Conservation (phyloP, 37 sponge, comb jelly and placozoan genomes). For the Amphimedon queenslandica region DNA sequence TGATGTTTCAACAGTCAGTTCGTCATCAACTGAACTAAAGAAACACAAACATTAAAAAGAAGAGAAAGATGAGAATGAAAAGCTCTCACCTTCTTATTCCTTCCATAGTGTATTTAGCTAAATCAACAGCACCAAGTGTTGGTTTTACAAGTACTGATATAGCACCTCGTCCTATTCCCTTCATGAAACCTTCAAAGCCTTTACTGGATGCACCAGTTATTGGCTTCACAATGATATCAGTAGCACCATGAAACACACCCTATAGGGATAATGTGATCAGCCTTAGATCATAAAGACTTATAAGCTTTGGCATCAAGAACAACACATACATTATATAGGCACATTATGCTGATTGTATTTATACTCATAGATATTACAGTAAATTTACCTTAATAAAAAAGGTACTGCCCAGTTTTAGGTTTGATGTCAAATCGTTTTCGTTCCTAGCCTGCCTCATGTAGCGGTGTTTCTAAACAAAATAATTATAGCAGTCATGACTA, state of each 20-base stretch:
- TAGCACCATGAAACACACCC: constrained; percentile 14
- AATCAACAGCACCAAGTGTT: constrained; percentile 41
- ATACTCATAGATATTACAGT: too few relatives aligned
- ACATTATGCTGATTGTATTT: too few relatives aligned
- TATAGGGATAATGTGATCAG: too few relatives aligned
- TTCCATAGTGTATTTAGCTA: constrained; percentile 43
- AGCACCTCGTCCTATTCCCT: constrained; percentile 43
- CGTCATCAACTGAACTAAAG: constrained; percentile 14
- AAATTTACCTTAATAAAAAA: constrained; percentile 23
- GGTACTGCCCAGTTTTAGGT: not conserved
- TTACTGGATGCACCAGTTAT: constrained; percentile 31
- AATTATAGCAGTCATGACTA: not conserved
- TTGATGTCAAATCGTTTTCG: not conserved
- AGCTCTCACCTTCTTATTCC: constrained; percentile 33
- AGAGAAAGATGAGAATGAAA: not conserved
- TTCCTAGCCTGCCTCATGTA: constrained; percentile 1
- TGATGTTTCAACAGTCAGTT: not conserved
- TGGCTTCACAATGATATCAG: constrained; percentile 23
- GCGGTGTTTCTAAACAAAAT: constrained; percentile 16
- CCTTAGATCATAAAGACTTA: too few relatives aligned
- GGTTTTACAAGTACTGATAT: constrained; percentile 38
- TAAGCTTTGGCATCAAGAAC: too few relatives aligned
- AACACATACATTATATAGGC: too few relatives aligned
- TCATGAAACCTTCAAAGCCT: constrained; percentile 44
- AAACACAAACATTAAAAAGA: not conserved